Percentiles rank a stretch among this genome's conserved stretches.
Conservation (phyloP, 2,113 vertebrate species). For the Madoqua kirkii region DNA sequence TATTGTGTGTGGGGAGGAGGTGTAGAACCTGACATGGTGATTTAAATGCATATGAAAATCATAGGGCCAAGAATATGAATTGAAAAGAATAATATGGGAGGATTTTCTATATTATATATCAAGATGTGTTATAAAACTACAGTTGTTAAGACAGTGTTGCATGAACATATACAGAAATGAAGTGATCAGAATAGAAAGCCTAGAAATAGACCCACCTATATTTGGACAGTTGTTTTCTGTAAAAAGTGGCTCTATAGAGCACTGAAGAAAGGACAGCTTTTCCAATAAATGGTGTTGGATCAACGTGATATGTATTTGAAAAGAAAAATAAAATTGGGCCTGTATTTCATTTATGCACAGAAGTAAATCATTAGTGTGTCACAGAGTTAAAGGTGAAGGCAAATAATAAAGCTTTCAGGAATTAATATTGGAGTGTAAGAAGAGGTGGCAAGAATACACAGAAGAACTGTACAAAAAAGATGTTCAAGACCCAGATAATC, state of each 20-base stretch:
- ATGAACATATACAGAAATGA: neutral
- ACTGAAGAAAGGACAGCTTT: neutral
- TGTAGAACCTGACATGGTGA: neutral
- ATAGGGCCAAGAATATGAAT: neutral
- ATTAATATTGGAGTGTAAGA: neutral
- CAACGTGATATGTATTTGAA: neutral
- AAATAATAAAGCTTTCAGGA: neutral
- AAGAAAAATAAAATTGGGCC: neutral
- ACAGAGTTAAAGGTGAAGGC: neutral
- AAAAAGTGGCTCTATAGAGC: neutral
- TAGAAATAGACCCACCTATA: neutral
- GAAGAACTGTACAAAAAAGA: too few species aligned
- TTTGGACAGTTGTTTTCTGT: neutral
- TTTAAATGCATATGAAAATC: neutral
- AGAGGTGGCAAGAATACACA: too few species aligned
- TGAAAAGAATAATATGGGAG: neutral
- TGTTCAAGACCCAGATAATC: too few species aligned
- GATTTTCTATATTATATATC: neutral
- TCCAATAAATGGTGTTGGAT: neutral
- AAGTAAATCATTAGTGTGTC: neutral
- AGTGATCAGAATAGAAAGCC: neutral
- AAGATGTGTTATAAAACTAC: neutral
- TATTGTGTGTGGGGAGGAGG: neutral
- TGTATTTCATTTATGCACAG: neutral
- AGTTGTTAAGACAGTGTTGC: neutral